Evolutionary conservation across 2,888 invertebrate species (phyloP), one percentile per base, ranked within the genome.

Genomic region (Globia sparganii): DNA sequence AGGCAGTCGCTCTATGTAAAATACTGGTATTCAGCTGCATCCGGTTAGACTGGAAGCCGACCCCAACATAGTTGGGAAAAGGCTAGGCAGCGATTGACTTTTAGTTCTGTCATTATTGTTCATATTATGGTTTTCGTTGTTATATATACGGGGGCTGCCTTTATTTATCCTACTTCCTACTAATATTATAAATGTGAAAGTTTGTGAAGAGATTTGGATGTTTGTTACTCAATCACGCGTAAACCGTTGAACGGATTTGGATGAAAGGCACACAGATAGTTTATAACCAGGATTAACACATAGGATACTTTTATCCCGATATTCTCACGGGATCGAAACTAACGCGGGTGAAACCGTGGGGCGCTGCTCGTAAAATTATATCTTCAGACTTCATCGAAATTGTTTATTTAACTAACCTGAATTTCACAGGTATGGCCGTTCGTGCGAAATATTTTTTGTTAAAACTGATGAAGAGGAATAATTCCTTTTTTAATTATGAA

Each of bases 371-470:
- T n/a, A 53, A 53, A 53, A 53, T 56, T 81, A 81, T 59, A 66
- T 81, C 53, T 59, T 34, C 75, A 43, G 59, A 53, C 65, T 66
- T 74, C 34, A 37, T 28, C 13, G 15, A 64, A 68, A 75, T 75
- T 81, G 53, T 81, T 75, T 61, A 66, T 62, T 69, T 59, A 77
- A 69, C 62, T 65, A 61, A 62, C 59, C 83, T 28, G 69, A 70
- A 46, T 67, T 67, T 53, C 15, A 8, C 64, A 28, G 64, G 62
- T 40, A 59, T 43, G 37, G 21, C 28, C 43, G 68, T 4, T 46
- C 37, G 53, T 56, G 46, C 40, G 28, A 34, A 83, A 69, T 65
- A 28, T 72, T 72, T 78, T 81, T 70, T 80, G 21, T 13, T 37
- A 53, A 71, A 71, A 43, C 58, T 71, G n/a, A 46, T 65, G 37